Conservation (phyloP, 2,797 vertebrate species). For the Sebastes oblongus region DNA sequence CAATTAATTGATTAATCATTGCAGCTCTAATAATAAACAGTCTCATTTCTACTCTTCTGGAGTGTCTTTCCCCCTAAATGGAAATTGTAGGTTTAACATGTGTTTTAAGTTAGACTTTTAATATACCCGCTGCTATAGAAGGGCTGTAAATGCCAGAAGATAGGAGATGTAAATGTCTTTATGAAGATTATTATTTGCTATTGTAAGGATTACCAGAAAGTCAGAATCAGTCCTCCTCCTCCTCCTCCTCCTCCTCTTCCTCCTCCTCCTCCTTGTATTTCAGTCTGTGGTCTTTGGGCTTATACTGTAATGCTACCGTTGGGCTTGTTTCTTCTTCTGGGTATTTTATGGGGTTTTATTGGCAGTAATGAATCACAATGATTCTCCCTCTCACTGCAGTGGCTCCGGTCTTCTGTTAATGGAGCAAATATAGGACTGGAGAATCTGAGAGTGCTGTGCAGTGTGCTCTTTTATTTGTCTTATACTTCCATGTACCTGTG, state of each 20-base stretch:
- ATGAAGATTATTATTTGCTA: constrained; percentile 45
- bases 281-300: constrained; percentile 22
- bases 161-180: constrained; percentile 35
- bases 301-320: constrained; percentile 30
- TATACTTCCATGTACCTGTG: background rate
- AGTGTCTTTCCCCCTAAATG: background rate
- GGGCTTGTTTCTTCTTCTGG: constrained; percentile 47
- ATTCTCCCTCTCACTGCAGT: constrained; percentile 55
- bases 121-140: background rate
- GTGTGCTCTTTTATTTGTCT: background rate
- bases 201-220: constrained; percentile 34
- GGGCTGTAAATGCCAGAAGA: constrained; percentile 17
- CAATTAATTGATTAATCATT: no score
- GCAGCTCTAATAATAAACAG: background rate
- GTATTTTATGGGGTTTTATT: constrained; percentile 62
- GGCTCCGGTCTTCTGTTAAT: constrained; percentile 36
- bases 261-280: constrained; percentile 19
- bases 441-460: constrained; percentile 23
- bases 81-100: background rate
- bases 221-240: background rate
- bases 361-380: constrained; percentile 65
- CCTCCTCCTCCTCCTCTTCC: background rate
- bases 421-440: constrained; percentile 42
- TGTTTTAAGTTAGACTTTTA: background rate
- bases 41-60: background rate